These are phyloP conservation scores for Acarapis woodi DNA, from an alignment of 1,140 invertebrate genomes.

Conservation along the genomic window DNA sequence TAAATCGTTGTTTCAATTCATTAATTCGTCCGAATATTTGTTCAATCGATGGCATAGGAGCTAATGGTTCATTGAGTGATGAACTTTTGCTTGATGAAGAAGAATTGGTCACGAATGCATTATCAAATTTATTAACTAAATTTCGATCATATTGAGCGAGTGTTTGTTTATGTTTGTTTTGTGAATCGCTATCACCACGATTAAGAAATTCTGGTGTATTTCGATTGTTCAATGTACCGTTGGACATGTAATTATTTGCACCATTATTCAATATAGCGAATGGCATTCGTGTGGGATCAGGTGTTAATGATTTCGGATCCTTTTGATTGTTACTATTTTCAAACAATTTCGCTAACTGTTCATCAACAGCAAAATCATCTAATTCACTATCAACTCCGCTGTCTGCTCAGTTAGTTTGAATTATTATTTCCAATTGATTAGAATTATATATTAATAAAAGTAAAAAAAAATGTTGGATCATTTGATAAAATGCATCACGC, in stretches of 20 bases:
- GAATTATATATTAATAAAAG: not conserved
- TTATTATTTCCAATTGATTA: slow-evolving; percentile 4
- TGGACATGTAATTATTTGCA: too few species aligned
- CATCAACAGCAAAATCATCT: slow-evolving; percentile 12
- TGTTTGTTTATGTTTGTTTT: too few species aligned
- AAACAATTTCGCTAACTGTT: slow-evolving; percentile 13
- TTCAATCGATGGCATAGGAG: slow-evolving; percentile 17
- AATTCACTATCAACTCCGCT: slow-evolving; percentile 11
- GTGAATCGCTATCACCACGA: too few species aligned
- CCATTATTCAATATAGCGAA: too few species aligned
- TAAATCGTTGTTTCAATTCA: not conserved
- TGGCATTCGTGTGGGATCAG: slow-evolving; percentile 7
- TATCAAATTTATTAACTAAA: too few species aligned
- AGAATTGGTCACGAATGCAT: slow-evolving; percentile 6
- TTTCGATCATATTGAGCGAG: too few species aligned
- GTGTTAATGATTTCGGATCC: slow-evolving; percentile 4
- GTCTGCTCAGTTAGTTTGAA: slow-evolving; percentile 6
- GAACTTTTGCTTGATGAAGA: slow-evolving; percentile 16
- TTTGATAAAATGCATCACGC: not conserved
- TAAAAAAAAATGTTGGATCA: not conserved
- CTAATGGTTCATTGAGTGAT: too few species aligned
- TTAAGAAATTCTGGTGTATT: too few species aligned
- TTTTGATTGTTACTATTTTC: slow-evolving; percentile 8
- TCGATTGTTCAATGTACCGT: too few species aligned
- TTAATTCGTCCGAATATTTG: slow-evolving; percentile 17